Evolutionary conservation across 2,888 invertebrate genomes (phyloP), one percentile per base, ranked within the genome.

Genomic region (Neoascia interrupta): DNA sequence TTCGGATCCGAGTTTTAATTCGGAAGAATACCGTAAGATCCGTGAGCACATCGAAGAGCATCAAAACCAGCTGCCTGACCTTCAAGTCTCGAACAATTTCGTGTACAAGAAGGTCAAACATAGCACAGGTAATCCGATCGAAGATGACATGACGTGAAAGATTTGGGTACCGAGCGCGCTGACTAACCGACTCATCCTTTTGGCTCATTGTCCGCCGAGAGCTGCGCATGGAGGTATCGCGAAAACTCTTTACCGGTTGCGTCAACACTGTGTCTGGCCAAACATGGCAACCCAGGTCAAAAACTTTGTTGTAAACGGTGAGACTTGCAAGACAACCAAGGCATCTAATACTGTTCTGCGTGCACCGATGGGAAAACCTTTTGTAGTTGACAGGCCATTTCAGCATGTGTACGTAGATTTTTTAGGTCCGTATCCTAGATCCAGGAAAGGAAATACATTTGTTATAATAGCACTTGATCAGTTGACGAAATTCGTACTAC

Each of bases 401-500:
- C n/a, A n/a, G n/a, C n/a, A n/a, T n/a, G n/a, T n/a, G n/a, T n/a
- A n/a, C n/a, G n/a, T 45, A 10, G 43, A 34, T 16, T 58, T 58
- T 8, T 19, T 45, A 10, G 43, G 43, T 1, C 45, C 34, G 0
- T 45, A 45, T 4, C 45, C 43, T 3, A 31, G 34, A 2, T 58
- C 58, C 2, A 58, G 23, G 1, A 43, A 8, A 3, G 58, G 58
- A 5, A 34, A 45, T 18, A 21, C 15, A 3, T 47, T 47, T 3
- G 47, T 61, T 8, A 2, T 47, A 1, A 26, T 47, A 1, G 47
- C 4, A 1, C 13, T 47, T 1, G 60, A 61, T 26, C 60, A 61
- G 16, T 1, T 61, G 18, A 61, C 60, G 3, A 61, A 37, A 21
- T 61, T 61, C 5, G 23, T 60, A 3, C 6, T 47, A 15, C 10